A percentile compares a stretch with the other conserved stretches of the same genome.
phyloP scores from a whole-genome alignment of 2,888 invertebrate genomes.

The Hyles lineata region DNA sequence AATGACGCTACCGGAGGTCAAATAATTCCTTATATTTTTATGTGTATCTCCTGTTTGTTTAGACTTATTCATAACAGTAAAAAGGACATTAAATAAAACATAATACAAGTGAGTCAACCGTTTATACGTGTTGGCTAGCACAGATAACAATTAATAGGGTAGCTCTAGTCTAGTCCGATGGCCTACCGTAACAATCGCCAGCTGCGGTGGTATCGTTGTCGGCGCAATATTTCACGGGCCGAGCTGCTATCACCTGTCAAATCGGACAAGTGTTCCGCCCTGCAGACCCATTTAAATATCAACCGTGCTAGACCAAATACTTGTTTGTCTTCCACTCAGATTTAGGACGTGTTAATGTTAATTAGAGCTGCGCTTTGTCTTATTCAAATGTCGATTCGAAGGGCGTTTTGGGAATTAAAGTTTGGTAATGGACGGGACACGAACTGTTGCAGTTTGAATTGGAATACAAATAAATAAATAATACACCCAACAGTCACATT shows the following conservation, averaged over 20 bases:
- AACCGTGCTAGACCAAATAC: slow-evolving; percentile 71
- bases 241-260: slow-evolving; percentile 79
- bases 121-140: background rate
- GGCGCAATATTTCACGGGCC: slow-evolving; percentile 74
- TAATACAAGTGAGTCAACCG: too few relatives aligned
- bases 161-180: slow-evolving; percentile 8
- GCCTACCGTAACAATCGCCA: slow-evolving; percentile 43
- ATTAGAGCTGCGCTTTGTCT: slow-evolving; percentile 36
- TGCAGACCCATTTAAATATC: slow-evolving; percentile 79
- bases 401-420: background rate
- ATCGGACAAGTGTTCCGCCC: slow-evolving; percentile 81
- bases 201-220: slow-evolving; percentile 67
- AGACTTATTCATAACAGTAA: too few relatives aligned
- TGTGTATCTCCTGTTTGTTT: too few relatives aligned
- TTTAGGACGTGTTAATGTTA: slow-evolving; percentile 52
- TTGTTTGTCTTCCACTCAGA: slow-evolving; percentile 54
- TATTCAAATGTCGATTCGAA: slow-evolving; percentile 1
- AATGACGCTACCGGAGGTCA: too few relatives aligned
- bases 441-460: too few relatives aligned
- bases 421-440: too few relatives aligned
- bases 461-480: too few relatives aligned
- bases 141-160: slow-evolving; percentile 20
- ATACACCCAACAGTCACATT: too few relatives aligned
- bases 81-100: too few relatives aligned
- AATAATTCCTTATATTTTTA: too few relatives aligned